Evolutionary conservation across 1,140 invertebrate species (phyloP).

Genomic region (Laupala kohalensis): DNA sequence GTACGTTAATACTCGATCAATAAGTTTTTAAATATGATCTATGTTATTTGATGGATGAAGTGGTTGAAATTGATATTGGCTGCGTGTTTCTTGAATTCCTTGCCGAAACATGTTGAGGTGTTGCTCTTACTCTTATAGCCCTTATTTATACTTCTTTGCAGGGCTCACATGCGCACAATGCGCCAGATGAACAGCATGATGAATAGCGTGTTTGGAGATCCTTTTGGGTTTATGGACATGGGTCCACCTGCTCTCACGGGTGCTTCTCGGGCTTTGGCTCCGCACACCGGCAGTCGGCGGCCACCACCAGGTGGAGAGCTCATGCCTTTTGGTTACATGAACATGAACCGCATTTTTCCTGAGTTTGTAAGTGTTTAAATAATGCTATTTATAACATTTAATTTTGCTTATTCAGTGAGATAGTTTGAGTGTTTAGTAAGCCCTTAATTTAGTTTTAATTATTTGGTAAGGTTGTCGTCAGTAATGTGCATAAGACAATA

Average conservation of each 20-base stretch:
- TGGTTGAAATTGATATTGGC: no score
- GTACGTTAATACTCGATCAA: no score
- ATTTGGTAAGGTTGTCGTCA: neutral
- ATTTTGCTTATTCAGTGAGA: no score
- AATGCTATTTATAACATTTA: no score
- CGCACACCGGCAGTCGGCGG: neutral
- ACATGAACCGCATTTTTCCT: constrained; percentile 5
- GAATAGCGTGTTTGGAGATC: constrained; percentile 6
- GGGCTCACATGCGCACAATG: constrained; percentile 7
- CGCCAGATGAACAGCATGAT: constrained; percentile 12
- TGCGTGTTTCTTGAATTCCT: no score
- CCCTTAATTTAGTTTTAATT: no score
- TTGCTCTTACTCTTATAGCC: no score
- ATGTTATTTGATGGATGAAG: no score
- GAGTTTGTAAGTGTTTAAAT: constrained; percentile 8
- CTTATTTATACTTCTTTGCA: no score
- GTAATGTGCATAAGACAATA: neutral
- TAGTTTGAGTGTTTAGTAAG: no score
- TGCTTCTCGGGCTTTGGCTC: neutral
- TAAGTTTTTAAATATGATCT: no score
- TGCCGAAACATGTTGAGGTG: no score
- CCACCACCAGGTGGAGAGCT: constrained; percentile 1
- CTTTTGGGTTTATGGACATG: constrained; percentile 12
- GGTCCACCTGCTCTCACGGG: constrained; percentile 3
- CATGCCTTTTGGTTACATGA: constrained; percentile 8